Conservation (phyloP, 2,888 invertebrate genomes). For the Tubulanus polymorphus region DNA sequence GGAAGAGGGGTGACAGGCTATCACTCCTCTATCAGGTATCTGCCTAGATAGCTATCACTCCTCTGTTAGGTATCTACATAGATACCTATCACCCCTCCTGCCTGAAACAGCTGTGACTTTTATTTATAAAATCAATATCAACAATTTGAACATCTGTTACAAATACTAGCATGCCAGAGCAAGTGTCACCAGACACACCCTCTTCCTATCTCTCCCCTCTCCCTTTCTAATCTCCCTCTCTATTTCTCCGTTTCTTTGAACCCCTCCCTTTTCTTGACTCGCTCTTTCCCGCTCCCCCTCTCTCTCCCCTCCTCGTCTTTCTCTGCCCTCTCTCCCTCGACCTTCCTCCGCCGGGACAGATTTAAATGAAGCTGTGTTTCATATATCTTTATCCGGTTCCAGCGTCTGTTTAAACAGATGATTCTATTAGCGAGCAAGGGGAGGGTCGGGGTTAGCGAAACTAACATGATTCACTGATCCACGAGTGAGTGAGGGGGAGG, state of each 20-base stretch:
- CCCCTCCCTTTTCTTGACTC: not conserved
- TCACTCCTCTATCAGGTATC: too few relatives aligned
- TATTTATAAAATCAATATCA: too few relatives aligned
- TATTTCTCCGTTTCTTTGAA: not conserved
- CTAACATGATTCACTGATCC: too few relatives aligned
- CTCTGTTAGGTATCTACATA: too few relatives aligned
- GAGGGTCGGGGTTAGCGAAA: too few relatives aligned
- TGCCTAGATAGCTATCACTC: too few relatives aligned
- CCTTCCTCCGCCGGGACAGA: not conserved
- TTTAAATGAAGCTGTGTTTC: not conserved
- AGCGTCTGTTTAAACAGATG: conserved; percentile 5
- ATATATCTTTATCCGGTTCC: not conserved
- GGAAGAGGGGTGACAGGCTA: too few relatives aligned
- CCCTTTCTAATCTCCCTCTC: not conserved
- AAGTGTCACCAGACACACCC: conserved; percentile 22
- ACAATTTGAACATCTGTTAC: too few relatives aligned
- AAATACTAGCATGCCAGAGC: conserved; percentile 30
- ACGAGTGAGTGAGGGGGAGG: too few relatives aligned
- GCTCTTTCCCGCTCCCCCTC: conserved; percentile 1
- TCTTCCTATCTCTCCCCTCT: conserved; percentile 2
- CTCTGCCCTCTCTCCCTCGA: conserved; percentile 6
- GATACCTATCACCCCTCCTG: too few relatives aligned
- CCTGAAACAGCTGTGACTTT: too few relatives aligned
- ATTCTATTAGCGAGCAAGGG: too few relatives aligned
- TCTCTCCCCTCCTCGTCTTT: not conserved